Conservation (phyloP, 2,888 invertebrate species). For the Sipunculus nudus region DNA sequence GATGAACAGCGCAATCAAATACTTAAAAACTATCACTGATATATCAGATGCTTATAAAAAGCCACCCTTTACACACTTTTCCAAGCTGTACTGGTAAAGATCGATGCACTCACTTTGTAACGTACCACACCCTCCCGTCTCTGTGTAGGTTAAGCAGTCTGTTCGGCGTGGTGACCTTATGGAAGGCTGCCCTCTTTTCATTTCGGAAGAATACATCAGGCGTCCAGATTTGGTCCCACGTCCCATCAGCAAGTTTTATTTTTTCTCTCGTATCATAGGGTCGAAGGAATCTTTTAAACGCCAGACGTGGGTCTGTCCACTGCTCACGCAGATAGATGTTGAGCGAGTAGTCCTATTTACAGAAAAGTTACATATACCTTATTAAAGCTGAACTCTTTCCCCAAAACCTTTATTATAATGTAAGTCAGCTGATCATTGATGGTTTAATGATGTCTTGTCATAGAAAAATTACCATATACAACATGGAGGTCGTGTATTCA, state of each 20-base stretch:
- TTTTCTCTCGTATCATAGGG: constrained; percentile 14
- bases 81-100: too few relatives aligned
- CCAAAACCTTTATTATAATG: too few relatives aligned
- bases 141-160: constrained; percentile 33
- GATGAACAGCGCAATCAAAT: too few relatives aligned
- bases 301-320: constrained; percentile 86
- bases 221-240: constrained; percentile 41
- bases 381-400: too few relatives aligned
- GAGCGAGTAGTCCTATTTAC: constrained; percentile 86
- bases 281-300: constrained; percentile 23
- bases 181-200: constrained; percentile 42
- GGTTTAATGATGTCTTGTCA: too few relatives aligned
- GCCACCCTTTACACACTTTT: too few relatives aligned
- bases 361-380: too few relatives aligned
- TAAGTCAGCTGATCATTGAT: too few relatives aligned
- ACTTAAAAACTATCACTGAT: too few relatives aligned
- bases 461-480: too few relatives aligned
- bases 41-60: too few relatives aligned
- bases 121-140: constrained; percentile 43
- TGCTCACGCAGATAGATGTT: constrained; percentile 93
- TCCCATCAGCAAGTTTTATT: constrained; percentile 30
- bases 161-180: constrained; percentile 42
- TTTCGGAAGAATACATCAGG: constrained; percentile 45
- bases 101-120: constrained; percentile 46
- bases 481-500: too few relatives aligned